Base-by-base conservation (phyloP, 2,888 invertebrate species). In the Linnaemya tessellans region DNA sequence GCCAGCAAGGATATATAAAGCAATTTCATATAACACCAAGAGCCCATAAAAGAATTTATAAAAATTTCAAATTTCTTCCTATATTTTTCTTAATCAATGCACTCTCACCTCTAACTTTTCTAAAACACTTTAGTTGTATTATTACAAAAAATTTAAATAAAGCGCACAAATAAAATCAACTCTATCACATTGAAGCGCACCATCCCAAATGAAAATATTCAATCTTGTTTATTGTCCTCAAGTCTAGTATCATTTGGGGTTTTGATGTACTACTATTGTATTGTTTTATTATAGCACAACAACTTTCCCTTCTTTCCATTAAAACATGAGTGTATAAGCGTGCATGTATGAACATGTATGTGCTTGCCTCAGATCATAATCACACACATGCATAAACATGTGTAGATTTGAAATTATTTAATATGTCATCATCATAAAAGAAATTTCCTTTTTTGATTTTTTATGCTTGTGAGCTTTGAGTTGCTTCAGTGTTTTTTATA, bases 391-490 rank as follows among this genome's bases (percentile, higher is more conserved):
- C 10, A 43, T 41, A 64, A 5, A 9, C 0, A 22, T 64, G 41
- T 43, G 22, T 30, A n/a, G 58, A 20, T 43, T 43, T 58, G 30
- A 71, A 71, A 25, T 70, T 74, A 70, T 58, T 65, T 77, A 80
- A 73, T 73, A 78, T 68, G 64, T 70, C 74, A 70, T 80, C 64
- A 75, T 62, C 58, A 84, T n/a, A n/a, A 84, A 84, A 58, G 58
- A 30, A 80, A 84, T 80, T 80, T 84, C 51, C 79, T 79, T 74
- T 51, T n/a, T n/a, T 74, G 67, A 20, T 74, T 70, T 84, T 70
- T 84, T 75, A 78, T 75, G 79, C 35, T 68, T 74, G 43, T 49
- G 70, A 56, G 58, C 56, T 82, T 15, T 41, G 64, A 70, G 49
- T 56, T 67, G 51, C 46, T 49, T 58, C 15, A 80, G 54, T 64